phyloP scores from a whole-genome alignment of 2,888 invertebrate species.

The Cantharis nigra region DNA sequence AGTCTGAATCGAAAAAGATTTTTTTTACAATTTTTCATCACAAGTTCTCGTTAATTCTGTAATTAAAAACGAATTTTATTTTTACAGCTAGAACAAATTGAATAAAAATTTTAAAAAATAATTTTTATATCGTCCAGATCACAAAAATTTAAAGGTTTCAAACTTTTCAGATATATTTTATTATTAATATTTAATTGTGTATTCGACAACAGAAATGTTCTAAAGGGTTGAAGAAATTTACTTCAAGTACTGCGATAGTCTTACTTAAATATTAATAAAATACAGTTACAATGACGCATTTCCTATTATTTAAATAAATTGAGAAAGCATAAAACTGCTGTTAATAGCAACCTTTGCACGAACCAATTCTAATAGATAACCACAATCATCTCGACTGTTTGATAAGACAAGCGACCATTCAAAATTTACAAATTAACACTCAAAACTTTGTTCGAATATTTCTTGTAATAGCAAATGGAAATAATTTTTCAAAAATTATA shows the following conservation, averaged over 20 bases:
- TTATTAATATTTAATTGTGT: neutral
- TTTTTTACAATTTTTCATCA: too few species aligned
- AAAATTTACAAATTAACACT: neutral
- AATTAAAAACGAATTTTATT: too few species aligned
- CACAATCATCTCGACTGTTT: neutral
- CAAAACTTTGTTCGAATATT: neutral
- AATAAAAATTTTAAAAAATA: too few species aligned
- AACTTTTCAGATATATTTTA: too few species aligned
- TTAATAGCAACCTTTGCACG: neutral
- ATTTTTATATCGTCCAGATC: too few species aligned
- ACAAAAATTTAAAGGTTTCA: too few species aligned
- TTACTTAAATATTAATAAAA: neutral
- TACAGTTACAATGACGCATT: neutral
- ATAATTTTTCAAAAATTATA: neutral
- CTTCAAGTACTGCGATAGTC: neutral
- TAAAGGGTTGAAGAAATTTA: neutral
- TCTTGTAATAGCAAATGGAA: neutral
- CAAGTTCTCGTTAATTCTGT: too few species aligned
- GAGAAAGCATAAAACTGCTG: neutral
- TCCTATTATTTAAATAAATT: neutral
- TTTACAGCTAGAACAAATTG: too few species aligned
- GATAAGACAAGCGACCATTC: neutral
- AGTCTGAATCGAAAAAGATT: too few species aligned
- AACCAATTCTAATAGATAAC: neutral
- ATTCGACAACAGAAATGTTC: neutral